Evolutionary conservation across 2,797 vertebrate genomes (phyloP), one percentile per base, ranked within the genome.

Genomic region (Chelon auratus): DNA sequence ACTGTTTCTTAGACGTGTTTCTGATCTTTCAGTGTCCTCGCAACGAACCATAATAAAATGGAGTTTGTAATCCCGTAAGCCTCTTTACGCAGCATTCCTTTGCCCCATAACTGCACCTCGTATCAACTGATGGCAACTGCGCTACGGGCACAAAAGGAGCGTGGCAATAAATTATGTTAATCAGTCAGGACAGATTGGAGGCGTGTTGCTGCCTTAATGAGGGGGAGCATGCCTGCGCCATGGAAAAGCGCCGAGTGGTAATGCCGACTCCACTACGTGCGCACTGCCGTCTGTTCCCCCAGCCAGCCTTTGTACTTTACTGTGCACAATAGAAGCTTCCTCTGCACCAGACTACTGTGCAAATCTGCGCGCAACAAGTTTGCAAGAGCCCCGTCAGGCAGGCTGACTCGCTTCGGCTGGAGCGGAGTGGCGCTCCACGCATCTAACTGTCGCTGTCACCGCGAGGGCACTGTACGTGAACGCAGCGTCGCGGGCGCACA

Each of bases 141-240:
- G 1, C 30, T 43, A 11, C 20, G 47, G 61, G 75, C 72, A 42
- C 42, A 36, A 56, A 75, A 18, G 72, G 67, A 75, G 69, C 5
- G 50, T 15, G 59, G 65, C 83, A 81, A 86, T 91, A 89, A 83
- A 90, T 92, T 89, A 90, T 91, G 91, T 78, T 88, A 90, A 93
- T 92, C 51, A 83, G 82, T 37, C 18, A 5, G 69, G 68, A 55
- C 78, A 76, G 75, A 77, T 83, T 84, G 90, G 90, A 93, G 91
- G 94, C 91, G 89, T 91, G 91, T 84, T 91, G 87, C 52, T 80
- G 81, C 63, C 56, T 80, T 89, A 77, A 75, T 59, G 86, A 88
- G 85, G 78, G 79, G 81, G 77, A 54, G 83, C 78, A 55, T 61
- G 78, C 51, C 68, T 68, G 69, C 81, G 55, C 73, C 50, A 73